Percentiles rank a stretch among this genome's conserved stretches.
phyloP scores from a whole-genome alignment of 2,113 vertebrate species.

The Donacobius atricapilla region DNA sequence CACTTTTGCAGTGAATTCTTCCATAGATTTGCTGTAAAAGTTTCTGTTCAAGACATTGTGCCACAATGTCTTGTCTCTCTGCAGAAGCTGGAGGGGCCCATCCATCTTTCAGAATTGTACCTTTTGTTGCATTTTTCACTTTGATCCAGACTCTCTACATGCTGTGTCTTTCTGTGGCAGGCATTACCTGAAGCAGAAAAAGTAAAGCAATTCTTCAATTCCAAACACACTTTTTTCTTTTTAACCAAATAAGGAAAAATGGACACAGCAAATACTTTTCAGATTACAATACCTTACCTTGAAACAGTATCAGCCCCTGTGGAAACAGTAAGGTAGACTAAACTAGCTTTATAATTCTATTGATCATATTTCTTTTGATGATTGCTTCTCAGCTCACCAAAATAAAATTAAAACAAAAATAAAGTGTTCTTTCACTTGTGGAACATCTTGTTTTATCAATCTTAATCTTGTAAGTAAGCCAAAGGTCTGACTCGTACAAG shows the following conservation, averaged over 20 bases:
- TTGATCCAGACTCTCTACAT: neutral
- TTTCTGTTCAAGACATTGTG: neutral
- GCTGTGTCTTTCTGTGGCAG: neutral
- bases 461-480: neutral
- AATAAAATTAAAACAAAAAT: neutral
- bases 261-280: neutral
- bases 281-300: neutral
- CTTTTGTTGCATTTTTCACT: neutral
- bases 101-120: neutral
- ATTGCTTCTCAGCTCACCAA: neutral
- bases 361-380: neutral
- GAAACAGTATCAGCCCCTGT: neutral
- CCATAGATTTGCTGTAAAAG: neutral
- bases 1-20: neutral
- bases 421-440: neutral
- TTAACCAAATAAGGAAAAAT: neutral
- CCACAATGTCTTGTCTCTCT: neutral
- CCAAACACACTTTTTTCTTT: neutral
- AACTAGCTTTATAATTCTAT: neutral
- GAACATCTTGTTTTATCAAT: neutral
- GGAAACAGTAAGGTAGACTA: neutral
- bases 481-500: neutral
- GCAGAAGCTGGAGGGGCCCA: neutral
- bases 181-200: neutral
- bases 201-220: neutral